Evolutionary conservation across 2,888 invertebrate species (phyloP).

Genomic region (Liposcelis brunnea): DNA sequence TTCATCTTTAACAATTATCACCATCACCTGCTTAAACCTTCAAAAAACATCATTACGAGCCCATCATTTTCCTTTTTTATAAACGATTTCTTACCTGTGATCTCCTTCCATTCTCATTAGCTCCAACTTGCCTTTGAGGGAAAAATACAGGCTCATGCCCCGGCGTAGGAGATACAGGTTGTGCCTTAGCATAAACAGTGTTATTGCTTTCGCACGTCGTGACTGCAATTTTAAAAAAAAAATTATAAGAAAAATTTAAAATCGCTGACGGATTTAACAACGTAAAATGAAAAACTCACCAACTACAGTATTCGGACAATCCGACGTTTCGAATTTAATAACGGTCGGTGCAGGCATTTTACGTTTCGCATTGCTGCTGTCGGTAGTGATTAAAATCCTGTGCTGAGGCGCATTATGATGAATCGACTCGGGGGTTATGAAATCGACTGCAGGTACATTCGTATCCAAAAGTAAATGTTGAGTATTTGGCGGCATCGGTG

Average conservation of each 20-base stretch:
- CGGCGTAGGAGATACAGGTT: slow-evolving; percentile 35
- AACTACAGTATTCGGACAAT: too few relatives aligned
- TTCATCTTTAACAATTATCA: too few relatives aligned
- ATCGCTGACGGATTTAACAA: too few relatives aligned
- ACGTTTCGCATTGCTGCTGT: background rate
- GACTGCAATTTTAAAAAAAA: slow-evolving; percentile 19
- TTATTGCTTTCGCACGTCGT: slow-evolving; percentile 25
- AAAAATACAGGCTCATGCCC: slow-evolving; percentile 23
- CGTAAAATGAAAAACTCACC: too few relatives aligned
- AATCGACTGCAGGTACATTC: background rate
- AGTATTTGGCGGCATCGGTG: slow-evolving; percentile 29
- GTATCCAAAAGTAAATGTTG: slow-evolving; percentile 26
- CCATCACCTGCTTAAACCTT: too few relatives aligned
- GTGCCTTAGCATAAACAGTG: slow-evolving; percentile 34
- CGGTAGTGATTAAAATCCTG: slow-evolving; percentile 4
- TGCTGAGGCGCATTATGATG: background rate
- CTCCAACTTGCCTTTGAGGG: slow-evolving; percentile 21
- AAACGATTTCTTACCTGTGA: slow-evolving; percentile 22
- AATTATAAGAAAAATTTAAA: too few relatives aligned
- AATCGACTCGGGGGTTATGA: background rate
- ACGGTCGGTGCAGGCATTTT: background rate
- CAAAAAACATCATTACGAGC: too few relatives aligned
- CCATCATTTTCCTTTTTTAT: too few relatives aligned
- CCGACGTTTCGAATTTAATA: background rate
- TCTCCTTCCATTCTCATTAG: slow-evolving; percentile 24